Evolutionary conservation across 2,888 invertebrate species (phyloP).

Genomic region (Ypsolopha scabrella): DNA sequence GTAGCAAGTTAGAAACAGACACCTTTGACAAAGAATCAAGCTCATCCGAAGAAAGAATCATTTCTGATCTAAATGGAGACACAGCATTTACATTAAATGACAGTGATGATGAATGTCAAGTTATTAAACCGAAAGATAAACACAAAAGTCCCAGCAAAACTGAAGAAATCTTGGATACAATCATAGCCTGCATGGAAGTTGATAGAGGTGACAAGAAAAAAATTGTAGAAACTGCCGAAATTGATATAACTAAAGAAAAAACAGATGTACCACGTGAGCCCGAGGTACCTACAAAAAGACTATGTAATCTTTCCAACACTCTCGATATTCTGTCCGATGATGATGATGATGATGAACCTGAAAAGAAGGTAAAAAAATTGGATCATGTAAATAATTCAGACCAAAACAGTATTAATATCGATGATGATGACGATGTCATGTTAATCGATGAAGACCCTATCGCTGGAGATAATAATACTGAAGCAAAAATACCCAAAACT

Average conservation of each 20-base stretch:
- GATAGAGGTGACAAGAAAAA: slow-evolving; percentile 1
- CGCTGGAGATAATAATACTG: slow-evolving; percentile 14
- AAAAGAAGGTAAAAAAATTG: background rate
- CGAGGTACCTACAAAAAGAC: background rate
- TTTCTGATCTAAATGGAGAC: too few relatives aligned
- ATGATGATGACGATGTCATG: slow-evolving; percentile 59
- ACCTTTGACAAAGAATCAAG: background rate
- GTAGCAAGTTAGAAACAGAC: background rate
- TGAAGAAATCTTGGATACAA: background rate
- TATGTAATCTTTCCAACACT: slow-evolving; percentile 42
- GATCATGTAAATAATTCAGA: slow-evolving; percentile 1
- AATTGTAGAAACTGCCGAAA: slow-evolving; percentile 4
- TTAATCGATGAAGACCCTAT: slow-evolving; percentile 44
- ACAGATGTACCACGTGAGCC: slow-evolving; percentile 18
- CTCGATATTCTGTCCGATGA: slow-evolving; percentile 54
- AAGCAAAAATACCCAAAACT: slow-evolving; percentile 4
- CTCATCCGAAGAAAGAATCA: background rate
- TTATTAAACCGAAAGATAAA: too few relatives aligned
- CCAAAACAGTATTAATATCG: slow-evolving; percentile 13
- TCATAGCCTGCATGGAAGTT: background rate
- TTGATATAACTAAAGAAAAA: background rate
- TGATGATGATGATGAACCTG: slow-evolving; percentile 40
- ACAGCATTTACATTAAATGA: too few relatives aligned
- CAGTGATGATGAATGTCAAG: too few relatives aligned
- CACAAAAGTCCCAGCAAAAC: too few relatives aligned